Base-by-base conservation (phyloP, 2,888 invertebrate genomes). In the Myopa testacea region DNA sequence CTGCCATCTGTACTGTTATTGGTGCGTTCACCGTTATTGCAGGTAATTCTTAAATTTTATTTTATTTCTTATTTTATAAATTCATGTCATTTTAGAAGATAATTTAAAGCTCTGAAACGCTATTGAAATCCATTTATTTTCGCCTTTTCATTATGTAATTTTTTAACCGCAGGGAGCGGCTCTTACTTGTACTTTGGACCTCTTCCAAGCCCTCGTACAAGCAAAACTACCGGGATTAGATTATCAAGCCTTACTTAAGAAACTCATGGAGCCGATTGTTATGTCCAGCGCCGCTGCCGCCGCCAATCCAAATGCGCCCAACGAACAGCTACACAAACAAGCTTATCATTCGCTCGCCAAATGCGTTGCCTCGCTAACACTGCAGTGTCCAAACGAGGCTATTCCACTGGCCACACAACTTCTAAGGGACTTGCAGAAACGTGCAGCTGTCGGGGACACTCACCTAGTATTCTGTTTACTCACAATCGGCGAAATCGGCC, bases 301-400 rank as follows among this genome's bases (percentile, higher is more conserved):
- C 4, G 55, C 80, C 8, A 81, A 80, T 55, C 63, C 80, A 3
- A 89, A 88, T 80, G 89, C 81, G 71, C 82, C 90, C 58, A 88
- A 90, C 55, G 90, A 91, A 76, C 91, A 91, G 83, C 91, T 92
- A 79, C 92, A 93, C 83, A 93, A 93, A 82, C 93, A 93, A 89
- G 98, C 98, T 26, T 98, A 96, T 90, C 96, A 98, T 89, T 98
- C 98, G 38, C 92, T 99, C 84, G 98, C 99, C 7, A 98, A 98
- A 89, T 98, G 98, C 89, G 96, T 98, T 75, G 98, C 98, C 7
- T 96, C 97, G 0, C 92, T 99, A 76, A 97, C 97, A 16, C 93
- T 96, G 75, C 94, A 94, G 70, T 94, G 95, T 86, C 92, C 92
- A 5, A 90, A 91, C 58, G 94, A 95, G 85, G 94, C 95, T 3